phyloP scores from a whole-genome alignment of 2,797 vertebrate species.

The Chloroceryle inda region DNA sequence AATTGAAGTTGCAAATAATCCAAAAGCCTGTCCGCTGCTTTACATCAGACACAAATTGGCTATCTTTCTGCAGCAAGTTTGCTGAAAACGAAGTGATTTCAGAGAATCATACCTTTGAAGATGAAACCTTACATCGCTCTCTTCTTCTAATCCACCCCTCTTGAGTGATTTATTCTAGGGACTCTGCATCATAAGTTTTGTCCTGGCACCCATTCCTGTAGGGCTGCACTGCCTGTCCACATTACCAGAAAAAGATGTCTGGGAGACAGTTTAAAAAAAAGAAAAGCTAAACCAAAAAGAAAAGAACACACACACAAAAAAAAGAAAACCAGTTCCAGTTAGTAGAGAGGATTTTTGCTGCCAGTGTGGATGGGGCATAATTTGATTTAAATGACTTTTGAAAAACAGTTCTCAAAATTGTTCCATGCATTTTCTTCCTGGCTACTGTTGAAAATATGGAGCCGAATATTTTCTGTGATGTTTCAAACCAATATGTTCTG shows the following conservation, averaged over 20 bases:
- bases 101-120: constrained; percentile 17
- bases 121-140: constrained; percentile 20
- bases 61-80: constrained; percentile 4
- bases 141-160: constrained; percentile 24
- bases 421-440: constrained; percentile 76
- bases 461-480: constrained; percentile 74
- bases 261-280: neutral
- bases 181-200: constrained; percentile 50
- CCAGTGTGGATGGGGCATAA: constrained; percentile 70
- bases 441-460: constrained; percentile 75
- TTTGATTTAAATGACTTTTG: constrained; percentile 77
- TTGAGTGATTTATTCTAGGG: constrained; percentile 68
- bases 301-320: constrained; percentile 52
- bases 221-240: constrained; percentile 33
- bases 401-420: constrained; percentile 73
- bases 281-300: constrained; percentile 22
- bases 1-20: constrained; percentile 22
- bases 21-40: neutral
- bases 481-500: constrained; percentile 77
- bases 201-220: constrained; percentile 27
- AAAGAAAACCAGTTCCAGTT: constrained; percentile 64
- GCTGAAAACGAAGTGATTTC: constrained; percentile 36
- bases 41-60: neutral
- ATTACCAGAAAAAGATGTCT: constrained; percentile 67
- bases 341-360: constrained; percentile 54